Base-by-base conservation (phyloP, 2,113 vertebrate species). In the Melanostigma gelatinosum region DNA sequence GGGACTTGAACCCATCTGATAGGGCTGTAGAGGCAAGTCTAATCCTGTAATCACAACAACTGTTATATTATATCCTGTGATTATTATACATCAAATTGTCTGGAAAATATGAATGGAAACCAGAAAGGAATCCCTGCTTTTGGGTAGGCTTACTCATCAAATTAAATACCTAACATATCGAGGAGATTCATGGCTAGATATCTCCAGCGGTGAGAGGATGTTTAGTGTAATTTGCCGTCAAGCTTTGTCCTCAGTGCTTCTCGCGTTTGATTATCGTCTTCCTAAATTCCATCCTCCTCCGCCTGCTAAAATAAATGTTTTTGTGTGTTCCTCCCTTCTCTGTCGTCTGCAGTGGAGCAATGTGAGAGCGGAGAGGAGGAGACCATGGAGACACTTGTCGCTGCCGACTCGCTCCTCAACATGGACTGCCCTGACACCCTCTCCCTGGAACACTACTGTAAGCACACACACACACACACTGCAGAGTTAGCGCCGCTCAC, bases 381-480 rank as follows among this genome's bases (percentile, higher is more conserved):
- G 61, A 97, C 95, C 48, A 97, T 98, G 94, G 97, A 98, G 94
- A 97, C 96, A 10, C 96, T 97, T 0, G 97, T 98, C 89, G 96
- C 97, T 80, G 96, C 97, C 22, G 96, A 97, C 89, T 97, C 96
- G 0, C 95, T 99, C 80, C 97, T 99, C 64, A 97, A 96, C 85
- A 97, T 98, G 95, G 97, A 99, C 87, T 97, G 97, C 57, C 94
- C 96, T 57, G 95, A 94, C 69, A 89, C 94, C 4, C 90, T 97
- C 38, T 87, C 93, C 68, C 74, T 97, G 85, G 97, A 97, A 80
- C 96, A 96, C 89, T 93, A 96, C 84, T 94, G 98, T 98, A 92
- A 96, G 96, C 93, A 3, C 48, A 61, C 8, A 73, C 38, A 70
- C 69, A 57, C 93, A 3, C 48, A 63, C 9, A 57, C 48, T 27